Evolutionary conservation across 2,888 invertebrate genomes (phyloP).

Genomic region (Hydropsyche betteni): DNA sequence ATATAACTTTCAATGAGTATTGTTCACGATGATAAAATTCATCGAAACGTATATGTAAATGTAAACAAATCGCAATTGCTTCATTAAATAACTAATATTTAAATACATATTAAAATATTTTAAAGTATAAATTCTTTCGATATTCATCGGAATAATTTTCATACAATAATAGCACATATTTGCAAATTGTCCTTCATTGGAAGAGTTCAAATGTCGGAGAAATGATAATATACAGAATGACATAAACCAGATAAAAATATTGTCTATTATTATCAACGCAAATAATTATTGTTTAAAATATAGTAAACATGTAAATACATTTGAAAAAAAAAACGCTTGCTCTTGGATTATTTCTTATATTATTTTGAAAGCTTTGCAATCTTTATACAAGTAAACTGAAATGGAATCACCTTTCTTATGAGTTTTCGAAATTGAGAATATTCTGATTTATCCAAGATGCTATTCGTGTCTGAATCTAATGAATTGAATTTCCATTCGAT

Average conservation of each 20-base stretch:
- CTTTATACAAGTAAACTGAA: background rate
- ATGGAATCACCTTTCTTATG: constrained; percentile 74
- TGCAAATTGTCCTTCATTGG: constrained; percentile 11
- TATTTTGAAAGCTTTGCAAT: background rate
- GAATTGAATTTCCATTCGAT: constrained; percentile 91
- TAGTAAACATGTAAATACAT: background rate
- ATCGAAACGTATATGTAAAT: too few species aligned
- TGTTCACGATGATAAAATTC: too few species aligned
- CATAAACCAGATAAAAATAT: background rate
- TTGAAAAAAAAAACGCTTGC: too few species aligned
- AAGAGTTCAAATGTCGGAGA: constrained; percentile 19
- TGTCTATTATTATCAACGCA: background rate
- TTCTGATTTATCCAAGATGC: constrained; percentile 80
- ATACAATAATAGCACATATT: too few species aligned
- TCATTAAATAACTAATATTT: too few species aligned
- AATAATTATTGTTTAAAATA: background rate
- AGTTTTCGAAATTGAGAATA: constrained; percentile 82
- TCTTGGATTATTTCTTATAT: too few species aligned
- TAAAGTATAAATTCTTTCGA: background rate
- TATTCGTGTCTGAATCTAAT: constrained; percentile 83
- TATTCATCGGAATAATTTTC: background rate
- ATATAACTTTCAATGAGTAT: background rate
- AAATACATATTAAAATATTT: too few species aligned
- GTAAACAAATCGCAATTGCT: too few species aligned
- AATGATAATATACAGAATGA: constrained; percentile 14